Evolutionary conservation across 2,113 vertebrate species (phyloP).

Genomic region (Galeopterus variegatus): DNA sequence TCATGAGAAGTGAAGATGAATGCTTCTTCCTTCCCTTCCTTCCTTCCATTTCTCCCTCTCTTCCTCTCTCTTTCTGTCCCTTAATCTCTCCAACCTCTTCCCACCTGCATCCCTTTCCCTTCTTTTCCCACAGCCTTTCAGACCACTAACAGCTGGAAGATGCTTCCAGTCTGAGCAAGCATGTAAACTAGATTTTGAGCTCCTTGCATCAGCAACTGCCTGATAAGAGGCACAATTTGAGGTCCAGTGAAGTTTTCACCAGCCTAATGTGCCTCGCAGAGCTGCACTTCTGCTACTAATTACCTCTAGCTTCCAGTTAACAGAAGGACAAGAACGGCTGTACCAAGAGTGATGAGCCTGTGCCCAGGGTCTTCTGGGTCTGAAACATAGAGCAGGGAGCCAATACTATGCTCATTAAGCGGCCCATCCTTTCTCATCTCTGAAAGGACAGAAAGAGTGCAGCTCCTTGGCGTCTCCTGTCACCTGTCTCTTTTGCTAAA

Average conservation of each 20-base stretch:
- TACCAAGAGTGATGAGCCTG: slow-evolving; percentile 28
- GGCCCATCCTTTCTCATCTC: not conserved
- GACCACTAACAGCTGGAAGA: not conserved
- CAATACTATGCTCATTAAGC: not conserved
- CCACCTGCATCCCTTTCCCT: not conserved
- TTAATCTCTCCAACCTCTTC: too few relatives aligned
- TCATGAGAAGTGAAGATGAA: not conserved
- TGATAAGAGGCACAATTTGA: slow-evolving; percentile 77
- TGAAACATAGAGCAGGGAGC: slow-evolving; percentile 21
- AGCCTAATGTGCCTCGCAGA: slow-evolving; percentile 20
- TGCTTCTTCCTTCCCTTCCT: not conserved
- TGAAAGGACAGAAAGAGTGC: not conserved
- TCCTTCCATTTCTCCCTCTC: not conserved
- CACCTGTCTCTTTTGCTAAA: not conserved
- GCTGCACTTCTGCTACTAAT: slow-evolving; percentile 53
- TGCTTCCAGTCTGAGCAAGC: not conserved
- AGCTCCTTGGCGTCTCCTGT: not conserved
- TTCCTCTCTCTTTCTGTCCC: not conserved
- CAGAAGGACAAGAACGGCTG: slow-evolving; percentile 70
- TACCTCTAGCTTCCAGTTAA: slow-evolving; percentile 74
- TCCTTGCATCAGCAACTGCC: slow-evolving; percentile 56
- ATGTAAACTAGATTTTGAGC: slow-evolving; percentile 25
- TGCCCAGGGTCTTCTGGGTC: not conserved
- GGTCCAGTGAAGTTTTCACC: slow-evolving; percentile 51
- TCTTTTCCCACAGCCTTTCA: not conserved